These are phyloP conservation scores for Frieseomelitta varia DNA, from an alignment of 1,140 invertebrate genomes.

Conservation along the genomic window DNA sequence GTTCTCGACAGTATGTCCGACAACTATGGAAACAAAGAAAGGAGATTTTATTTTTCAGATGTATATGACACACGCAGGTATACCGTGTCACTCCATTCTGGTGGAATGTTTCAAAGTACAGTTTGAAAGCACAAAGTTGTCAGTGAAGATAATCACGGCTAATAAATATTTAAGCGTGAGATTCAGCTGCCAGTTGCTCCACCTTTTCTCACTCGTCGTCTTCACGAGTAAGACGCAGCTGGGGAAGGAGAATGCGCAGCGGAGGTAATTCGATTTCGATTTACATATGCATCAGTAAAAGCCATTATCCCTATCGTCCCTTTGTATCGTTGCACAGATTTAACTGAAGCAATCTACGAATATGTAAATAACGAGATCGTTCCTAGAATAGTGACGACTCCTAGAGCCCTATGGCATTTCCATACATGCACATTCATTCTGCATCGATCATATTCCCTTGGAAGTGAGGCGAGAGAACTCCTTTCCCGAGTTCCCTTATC, in stretches of 20 bases:
- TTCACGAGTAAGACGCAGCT: slow-evolving; percentile 31
- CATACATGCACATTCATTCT: slow-evolving; percentile 48
- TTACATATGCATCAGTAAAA: slow-evolving; percentile 63
- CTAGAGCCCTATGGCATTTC: slow-evolving; percentile 16
- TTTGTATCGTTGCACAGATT: slow-evolving; percentile 58
- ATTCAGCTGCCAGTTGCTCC: neutral
- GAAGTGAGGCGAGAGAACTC: neutral
- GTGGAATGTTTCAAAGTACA: too few relatives aligned
- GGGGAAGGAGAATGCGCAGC: too few relatives aligned
- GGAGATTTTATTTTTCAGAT: too few relatives aligned
- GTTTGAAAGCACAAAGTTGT: neutral
- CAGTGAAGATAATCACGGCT: neutral
- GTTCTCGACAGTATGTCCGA: too few relatives aligned
- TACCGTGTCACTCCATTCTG: too few relatives aligned
- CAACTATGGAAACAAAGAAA: too few relatives aligned
- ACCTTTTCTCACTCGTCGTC: neutral
- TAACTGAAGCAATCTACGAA: slow-evolving; percentile 59
- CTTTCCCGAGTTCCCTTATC: neutral
- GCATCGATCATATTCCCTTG: slow-evolving; percentile 16
- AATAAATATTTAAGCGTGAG: neutral
- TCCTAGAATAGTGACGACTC: slow-evolving; percentile 27
- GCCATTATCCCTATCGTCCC: slow-evolving; percentile 61
- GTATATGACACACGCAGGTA: too few relatives aligned
- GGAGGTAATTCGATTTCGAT: slow-evolving; percentile 53
- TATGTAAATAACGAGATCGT: slow-evolving; percentile 60